Evolutionary conservation across 2,797 vertebrate genomes (phyloP).

Genomic region (Geotria australis): DNA sequence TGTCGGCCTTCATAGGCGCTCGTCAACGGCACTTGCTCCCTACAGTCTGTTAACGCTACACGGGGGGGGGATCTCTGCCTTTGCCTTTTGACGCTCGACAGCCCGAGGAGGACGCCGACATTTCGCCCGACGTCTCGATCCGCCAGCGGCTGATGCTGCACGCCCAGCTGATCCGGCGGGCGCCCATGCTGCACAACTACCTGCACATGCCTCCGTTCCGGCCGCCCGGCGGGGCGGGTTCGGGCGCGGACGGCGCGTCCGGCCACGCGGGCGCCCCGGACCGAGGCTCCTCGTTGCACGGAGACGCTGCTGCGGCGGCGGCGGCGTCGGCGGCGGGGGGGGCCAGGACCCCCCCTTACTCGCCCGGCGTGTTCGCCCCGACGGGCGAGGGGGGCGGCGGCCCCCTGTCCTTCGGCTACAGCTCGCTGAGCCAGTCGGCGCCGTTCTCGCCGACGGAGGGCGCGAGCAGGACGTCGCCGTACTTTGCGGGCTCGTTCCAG

Average conservation of each 20-base stretch:
- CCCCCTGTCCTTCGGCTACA: too few relatives aligned
- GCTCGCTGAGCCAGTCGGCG: background rate
- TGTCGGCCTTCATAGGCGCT: too few relatives aligned
- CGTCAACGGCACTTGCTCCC: too few relatives aligned
- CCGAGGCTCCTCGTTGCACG: background rate
- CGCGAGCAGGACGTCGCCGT: background rate
- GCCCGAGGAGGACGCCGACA: slow-evolving; percentile 89
- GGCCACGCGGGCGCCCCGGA: slow-evolving; percentile 26
- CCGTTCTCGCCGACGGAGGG: background rate
- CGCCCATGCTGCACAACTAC: slow-evolving; percentile 94
- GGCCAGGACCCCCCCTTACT: background rate
- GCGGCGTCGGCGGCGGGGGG: background rate
- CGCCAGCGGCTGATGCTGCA: slow-evolving; percentile 77
- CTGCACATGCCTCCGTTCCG: slow-evolving; percentile 92
- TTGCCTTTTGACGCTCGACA: too few relatives aligned
- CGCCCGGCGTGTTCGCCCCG: background rate
- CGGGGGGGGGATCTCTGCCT: too few relatives aligned
- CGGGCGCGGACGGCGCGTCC: slow-evolving; percentile 4
- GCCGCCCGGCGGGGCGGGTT: slow-evolving; percentile 21
- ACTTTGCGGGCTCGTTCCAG: slow-evolving; percentile 6
- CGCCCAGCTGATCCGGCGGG: slow-evolving; percentile 74
- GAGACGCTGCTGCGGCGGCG: background rate
- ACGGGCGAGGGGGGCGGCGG: too few relatives aligned
- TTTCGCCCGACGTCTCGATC: slow-evolving; percentile 72
- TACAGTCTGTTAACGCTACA: too few relatives aligned